Evolutionary conservation across 2,113 vertebrate species (phyloP), one percentile per base, ranked within the genome.

Genomic region (Macaca mulatta): DNA sequence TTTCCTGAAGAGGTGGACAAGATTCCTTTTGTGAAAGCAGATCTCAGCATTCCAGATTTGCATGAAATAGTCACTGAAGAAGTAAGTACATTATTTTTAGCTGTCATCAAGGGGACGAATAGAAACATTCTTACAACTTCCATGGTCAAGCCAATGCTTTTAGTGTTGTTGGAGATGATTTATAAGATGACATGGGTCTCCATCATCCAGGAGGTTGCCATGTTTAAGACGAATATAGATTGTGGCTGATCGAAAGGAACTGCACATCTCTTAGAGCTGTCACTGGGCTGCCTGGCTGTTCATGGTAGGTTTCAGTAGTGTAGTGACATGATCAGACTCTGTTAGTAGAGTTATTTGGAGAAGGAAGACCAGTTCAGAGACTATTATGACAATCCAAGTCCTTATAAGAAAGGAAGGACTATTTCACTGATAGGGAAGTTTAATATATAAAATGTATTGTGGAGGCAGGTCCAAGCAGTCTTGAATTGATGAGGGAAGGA

Each of bases 1-100:
- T 99, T 99, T 98, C 99, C 99, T 35, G 99, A 99, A 95, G 99
- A 99, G 95, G 99, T 99, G 96, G 99, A 99, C 98, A 99, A 99
- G 98, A 99, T 99, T 97, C 99, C 99, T 1, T 99, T 99, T 88
- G 99, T 99, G 93, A 99, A 99, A 98, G 99, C 99, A 91, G 99
- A 99, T 96, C 98, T 99, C 94, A 99, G 99, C 98, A 99, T 99
- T 98, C 99, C 99, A 86, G 99, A 99, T 98, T 98, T 99, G 98
- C 99, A 99, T 93, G 99, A 99, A 98, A 99, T 99, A 2, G 99
- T 99, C 96, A 99, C 98, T 94, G 99, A 99, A 97, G 99, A 99
- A 98, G 99, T 99, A 97, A 99, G 99, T 85, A 70, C 93, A 70
- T 90, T 96, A 57, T 55, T 98, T 86, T 57, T 61, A 69, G 7